Percentiles rank a stretch among this genome's conserved stretches.
Evolutionary conservation across 2,113 vertebrate genomes (phyloP).

Genomic region (Poecile atricapillus): DNA sequence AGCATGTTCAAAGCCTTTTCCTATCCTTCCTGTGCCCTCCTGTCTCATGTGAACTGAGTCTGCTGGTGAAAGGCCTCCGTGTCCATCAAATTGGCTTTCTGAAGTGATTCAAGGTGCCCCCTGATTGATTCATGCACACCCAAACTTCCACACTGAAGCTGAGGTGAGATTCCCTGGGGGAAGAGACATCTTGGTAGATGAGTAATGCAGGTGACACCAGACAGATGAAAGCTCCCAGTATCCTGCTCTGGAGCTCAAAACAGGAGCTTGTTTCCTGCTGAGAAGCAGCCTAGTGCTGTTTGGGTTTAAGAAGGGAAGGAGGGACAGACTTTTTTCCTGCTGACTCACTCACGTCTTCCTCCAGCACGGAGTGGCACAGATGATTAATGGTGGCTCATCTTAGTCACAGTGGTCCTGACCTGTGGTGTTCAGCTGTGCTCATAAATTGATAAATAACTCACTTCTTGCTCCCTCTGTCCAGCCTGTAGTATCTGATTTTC

Average conservation of each 20-base stretch:
- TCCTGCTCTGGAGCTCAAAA: not conserved
- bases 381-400: not conserved
- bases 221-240: not conserved
- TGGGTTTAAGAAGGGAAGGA: not conserved
- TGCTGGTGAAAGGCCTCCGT: not conserved
- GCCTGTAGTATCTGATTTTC: not conserved
- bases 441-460: not conserved
- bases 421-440: not conserved
- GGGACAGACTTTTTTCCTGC: not conserved
- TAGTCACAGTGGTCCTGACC: not conserved
- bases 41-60: not conserved
- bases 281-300: not conserved
- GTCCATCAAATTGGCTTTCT: not conserved
- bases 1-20: not conserved
- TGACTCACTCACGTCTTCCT: not conserved
- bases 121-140: not conserved
- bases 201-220: not conserved
- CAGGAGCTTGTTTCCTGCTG: not conserved
- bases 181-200: not conserved
- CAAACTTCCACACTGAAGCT: not conserved
- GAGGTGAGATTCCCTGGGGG: not conserved
- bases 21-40: not conserved
- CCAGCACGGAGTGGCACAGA: rapidly evolving
- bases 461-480: not conserved
- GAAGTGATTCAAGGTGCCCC: not conserved